Conservation (phyloP, 2,113 vertebrate genomes). For the Trematocara unimaculatum region DNA sequence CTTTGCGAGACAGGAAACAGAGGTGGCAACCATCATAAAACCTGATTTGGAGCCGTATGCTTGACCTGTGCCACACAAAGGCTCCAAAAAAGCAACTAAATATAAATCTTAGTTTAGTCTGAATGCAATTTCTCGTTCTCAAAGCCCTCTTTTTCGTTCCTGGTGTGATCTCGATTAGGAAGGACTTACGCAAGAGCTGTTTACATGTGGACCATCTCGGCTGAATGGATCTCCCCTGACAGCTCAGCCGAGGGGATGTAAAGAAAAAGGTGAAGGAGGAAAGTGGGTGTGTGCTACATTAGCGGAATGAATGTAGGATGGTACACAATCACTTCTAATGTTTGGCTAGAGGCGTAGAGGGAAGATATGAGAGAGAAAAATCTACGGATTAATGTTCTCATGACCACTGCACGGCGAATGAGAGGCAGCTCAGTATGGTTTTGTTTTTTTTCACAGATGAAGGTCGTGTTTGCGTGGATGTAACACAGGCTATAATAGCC, state of each 20-base stretch:
- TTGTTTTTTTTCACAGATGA: background rate
- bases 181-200: slow-evolving; percentile 29
- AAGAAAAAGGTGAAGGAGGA: background rate
- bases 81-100: background rate
- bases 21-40: background rate
- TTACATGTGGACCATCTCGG: slow-evolving; percentile 28
- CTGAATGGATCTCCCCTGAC: slow-evolving; percentile 34
- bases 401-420: background rate
- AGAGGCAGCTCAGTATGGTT: slow-evolving; percentile 8
- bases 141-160: background rate
- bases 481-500: slow-evolving; percentile 26
- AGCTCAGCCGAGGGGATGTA: background rate
- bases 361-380: background rate
- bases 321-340: slow-evolving; percentile 19
- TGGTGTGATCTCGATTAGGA: slow-evolving; percentile 24
- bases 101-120: slow-evolving; percentile 10
- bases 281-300: slow-evolving; percentile 30
- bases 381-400: slow-evolving; percentile 29
- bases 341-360: slow-evolving; percentile 22
- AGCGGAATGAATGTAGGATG: slow-evolving; percentile 30
- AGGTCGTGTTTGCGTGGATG: slow-evolving; percentile 8
- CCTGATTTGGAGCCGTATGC: background rate
- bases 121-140: background rate
- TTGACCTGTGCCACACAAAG: background rate
- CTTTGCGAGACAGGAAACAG: slow-evolving; percentile 26